Conservation (phyloP, 2,797 vertebrate genomes). For the Acanthurus leucopareius region DNA sequence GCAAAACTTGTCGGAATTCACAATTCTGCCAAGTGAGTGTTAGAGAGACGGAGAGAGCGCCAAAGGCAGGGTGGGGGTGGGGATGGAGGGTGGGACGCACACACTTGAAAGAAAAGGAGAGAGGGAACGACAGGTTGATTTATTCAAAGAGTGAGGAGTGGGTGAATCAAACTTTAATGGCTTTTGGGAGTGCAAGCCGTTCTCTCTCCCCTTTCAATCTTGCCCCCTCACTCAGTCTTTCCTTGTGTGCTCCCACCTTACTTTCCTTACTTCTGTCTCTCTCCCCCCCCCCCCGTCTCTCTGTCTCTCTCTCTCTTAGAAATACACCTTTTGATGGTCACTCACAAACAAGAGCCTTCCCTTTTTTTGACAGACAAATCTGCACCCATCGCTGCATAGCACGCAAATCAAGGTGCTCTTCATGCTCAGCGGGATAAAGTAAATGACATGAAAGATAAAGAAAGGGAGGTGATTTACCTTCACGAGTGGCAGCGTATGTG, state of each 20-base stretch:
- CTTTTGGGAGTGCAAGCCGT: conserved; percentile 78
- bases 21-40: conserved; percentile 50
- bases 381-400: conserved; percentile 56
- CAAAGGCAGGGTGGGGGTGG: conserved; percentile 55
- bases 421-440: conserved; percentile 86
- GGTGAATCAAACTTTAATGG: conserved; percentile 87
- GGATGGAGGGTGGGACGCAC: conserved; percentile 49
- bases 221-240: conserved; percentile 61
- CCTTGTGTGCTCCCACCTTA: conserved; percentile 20
- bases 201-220: conserved; percentile 71
- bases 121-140: conserved; percentile 82
- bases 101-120: conserved; percentile 75
- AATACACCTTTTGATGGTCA: conserved; percentile 69
- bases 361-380: conserved; percentile 76
- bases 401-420: conserved; percentile 88
- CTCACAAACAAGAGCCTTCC: conserved; percentile 61
- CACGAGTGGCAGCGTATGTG: conserved; percentile 70
- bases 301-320: conserved; percentile 22
- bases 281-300: conserved; percentile 6
- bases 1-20: conserved; percentile 71
- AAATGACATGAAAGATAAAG: conserved; percentile 82
- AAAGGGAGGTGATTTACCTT: conserved; percentile 79
- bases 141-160: conserved; percentile 85
- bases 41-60: conserved; percentile 53
- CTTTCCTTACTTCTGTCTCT: not conserved